These are phyloP conservation scores for Augochlora pura DNA, from an alignment of 1,140 invertebrate species.

Conservation along the genomic window DNA sequence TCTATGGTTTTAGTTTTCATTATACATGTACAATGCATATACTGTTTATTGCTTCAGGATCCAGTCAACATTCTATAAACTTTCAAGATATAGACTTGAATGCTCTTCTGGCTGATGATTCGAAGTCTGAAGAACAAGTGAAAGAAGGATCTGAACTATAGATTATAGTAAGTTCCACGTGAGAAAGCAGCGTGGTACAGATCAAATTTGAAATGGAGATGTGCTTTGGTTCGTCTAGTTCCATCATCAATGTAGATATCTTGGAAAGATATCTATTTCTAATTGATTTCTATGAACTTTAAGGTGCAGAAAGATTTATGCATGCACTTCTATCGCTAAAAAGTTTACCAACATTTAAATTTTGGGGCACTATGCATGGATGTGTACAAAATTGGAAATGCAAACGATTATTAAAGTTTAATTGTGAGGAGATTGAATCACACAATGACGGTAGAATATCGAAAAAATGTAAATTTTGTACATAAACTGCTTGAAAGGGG, in stretches of 20 bases:
- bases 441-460: neutral
- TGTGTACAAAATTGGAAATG: constrained; percentile 10
- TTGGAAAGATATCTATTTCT: constrained; percentile 70
- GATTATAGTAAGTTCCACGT: constrained; percentile 36
- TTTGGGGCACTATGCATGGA: neutral
- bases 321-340: neutral
- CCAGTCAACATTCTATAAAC: constrained; percentile 71
- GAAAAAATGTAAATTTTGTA: constrained; percentile 6
- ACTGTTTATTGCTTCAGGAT: constrained; percentile 63
- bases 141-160: constrained; percentile 54
- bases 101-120: constrained; percentile 73
- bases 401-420: neutral
- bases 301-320: neutral
- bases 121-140: constrained; percentile 38
- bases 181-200: constrained; percentile 55
- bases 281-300: constrained; percentile 26
- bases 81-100: constrained; percentile 75
- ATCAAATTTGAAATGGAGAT: constrained; percentile 52
- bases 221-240: constrained; percentile 46
- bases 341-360: constrained; percentile 15
- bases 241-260: constrained; percentile 57
- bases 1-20: neutral
- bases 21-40: constrained; percentile 4
- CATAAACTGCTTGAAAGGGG: neutral
- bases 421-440: neutral